Evolutionary conservation across 1,140 invertebrate genomes (phyloP).

Genomic region (Pomacea maculata): DNA sequence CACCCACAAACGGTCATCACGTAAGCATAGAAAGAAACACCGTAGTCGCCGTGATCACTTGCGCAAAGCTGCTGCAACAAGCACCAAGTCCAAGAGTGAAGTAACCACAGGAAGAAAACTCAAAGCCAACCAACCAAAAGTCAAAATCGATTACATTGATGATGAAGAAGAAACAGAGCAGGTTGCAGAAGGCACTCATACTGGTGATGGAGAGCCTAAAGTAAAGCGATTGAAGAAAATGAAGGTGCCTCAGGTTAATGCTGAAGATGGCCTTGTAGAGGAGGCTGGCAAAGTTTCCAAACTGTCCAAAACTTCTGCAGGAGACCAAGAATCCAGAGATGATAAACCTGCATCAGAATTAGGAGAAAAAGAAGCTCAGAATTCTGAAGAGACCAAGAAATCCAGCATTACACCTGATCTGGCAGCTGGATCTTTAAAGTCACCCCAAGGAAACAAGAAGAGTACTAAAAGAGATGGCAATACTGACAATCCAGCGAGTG

Average conservation of each 20-base stretch:
- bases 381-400: constrained; percentile 23
- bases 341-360: neutral
- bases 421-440: constrained; percentile 3
- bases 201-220: constrained; percentile 22
- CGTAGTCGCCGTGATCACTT: constrained; percentile 12
- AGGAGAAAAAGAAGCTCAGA: constrained; percentile 8
- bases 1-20: constrained; percentile 4
- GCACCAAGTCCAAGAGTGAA: constrained; percentile 17
- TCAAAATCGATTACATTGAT: constrained; percentile 38
- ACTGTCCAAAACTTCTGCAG: neutral
- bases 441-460: neutral
- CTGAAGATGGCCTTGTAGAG: neutral
- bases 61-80: constrained; percentile 19
- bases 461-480: constrained; percentile 5
- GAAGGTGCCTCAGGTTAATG: constrained; percentile 15
- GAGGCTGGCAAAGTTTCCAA: neutral
- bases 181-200: constrained; percentile 11
- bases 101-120: neutral
- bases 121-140: constrained; percentile 33
- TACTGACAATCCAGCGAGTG: constrained; percentile 13
- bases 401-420: neutral
- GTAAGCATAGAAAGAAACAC: constrained; percentile 31
- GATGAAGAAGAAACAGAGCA: constrained; percentile 24
- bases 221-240: constrained; percentile 29
- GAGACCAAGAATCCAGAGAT: neutral